phyloP scores from a whole-genome alignment of 2,888 invertebrate genomes.

The Drosophila leonis region DNA sequence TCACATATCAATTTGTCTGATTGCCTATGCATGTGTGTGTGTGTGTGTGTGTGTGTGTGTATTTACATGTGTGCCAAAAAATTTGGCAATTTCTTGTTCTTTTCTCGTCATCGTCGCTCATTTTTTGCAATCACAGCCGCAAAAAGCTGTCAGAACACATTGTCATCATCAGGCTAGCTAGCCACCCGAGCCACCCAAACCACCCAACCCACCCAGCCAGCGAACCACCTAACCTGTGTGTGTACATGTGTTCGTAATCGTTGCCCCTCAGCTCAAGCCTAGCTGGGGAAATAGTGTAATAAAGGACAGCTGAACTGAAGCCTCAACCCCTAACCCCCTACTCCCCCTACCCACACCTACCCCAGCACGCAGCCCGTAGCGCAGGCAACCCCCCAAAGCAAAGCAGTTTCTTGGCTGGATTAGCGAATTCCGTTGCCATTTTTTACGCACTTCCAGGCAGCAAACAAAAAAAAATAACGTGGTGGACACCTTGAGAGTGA shows the following conservation, averaged over 20 bases:
- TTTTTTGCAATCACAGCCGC: conserved; percentile 79
- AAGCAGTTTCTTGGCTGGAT: conserved; percentile 58
- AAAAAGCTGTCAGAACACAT: conserved; percentile 79
- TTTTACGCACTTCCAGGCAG: conserved; percentile 58
- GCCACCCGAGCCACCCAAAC: conserved; percentile 19
- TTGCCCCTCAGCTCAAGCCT: conserved; percentile 34
- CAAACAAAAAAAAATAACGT: conserved; percentile 17
- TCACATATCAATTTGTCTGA: not conserved
- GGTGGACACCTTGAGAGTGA: conserved; percentile 65
- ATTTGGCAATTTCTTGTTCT: conserved; percentile 75
- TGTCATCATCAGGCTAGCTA: conserved; percentile 72
- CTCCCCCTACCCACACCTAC: not conserved
- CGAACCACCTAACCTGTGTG: conserved; percentile 61
- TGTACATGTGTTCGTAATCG: conserved; percentile 73
- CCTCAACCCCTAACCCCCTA: not conserved
- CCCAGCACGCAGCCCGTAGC: not conserved
- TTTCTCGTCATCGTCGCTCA: conserved; percentile 77
- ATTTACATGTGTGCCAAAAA: conserved; percentile 39
- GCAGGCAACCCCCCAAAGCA: conserved; percentile 16
- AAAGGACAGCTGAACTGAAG: conserved; percentile 70
- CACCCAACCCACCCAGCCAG: conserved; percentile 13
- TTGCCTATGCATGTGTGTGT: not conserved
- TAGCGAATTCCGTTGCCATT: conserved; percentile 78
- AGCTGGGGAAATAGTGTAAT: conserved; percentile 73
- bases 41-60: not conserved